Evolutionary conservation across 2,888 invertebrate genomes (phyloP).

Genomic region (Serrognathus titanus): DNA sequence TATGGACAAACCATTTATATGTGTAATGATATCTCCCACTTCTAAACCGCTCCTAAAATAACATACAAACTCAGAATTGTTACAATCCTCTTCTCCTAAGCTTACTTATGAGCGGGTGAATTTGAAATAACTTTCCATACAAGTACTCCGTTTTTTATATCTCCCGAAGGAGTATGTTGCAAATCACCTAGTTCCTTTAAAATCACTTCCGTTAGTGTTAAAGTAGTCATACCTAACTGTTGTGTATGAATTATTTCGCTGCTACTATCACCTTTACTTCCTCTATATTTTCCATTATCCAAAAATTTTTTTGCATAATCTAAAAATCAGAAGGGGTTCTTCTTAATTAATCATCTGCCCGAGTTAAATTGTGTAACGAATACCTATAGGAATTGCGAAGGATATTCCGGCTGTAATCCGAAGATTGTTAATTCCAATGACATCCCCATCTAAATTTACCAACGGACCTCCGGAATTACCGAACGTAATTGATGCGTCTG

Average conservation of each 20-base stretch:
- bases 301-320: slow-evolving; percentile 78
- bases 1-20: slow-evolving; percentile 66
- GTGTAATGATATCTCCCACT: slow-evolving; percentile 77
- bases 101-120: slow-evolving; percentile 77
- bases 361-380: background rate
- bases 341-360: background rate
- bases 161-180: slow-evolving; percentile 64
- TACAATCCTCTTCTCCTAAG: slow-evolving; percentile 22
- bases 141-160: slow-evolving; percentile 74
- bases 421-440: slow-evolving; percentile 90
- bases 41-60: slow-evolving; percentile 68
- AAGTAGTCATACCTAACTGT: slow-evolving; percentile 88
- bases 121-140: slow-evolving; percentile 83
- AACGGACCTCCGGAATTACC: slow-evolving; percentile 95
- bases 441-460: slow-evolving; percentile 90
- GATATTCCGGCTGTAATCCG: slow-evolving; percentile 90
- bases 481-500: slow-evolving; percentile 91
- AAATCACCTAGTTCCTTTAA: slow-evolving; percentile 9
- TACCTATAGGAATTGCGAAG: slow-evolving; percentile 83
- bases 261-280: slow-evolving; percentile 23
- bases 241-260: slow-evolving; percentile 44
- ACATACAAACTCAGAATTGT: slow-evolving; percentile 7
- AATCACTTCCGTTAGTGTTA: slow-evolving; percentile 66
- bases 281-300: slow-evolving; percentile 44
- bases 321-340: slow-evolving; percentile 17